These are phyloP conservation scores for Allobates femoralis DNA, from an alignment of 2,797 vertebrate genomes.

Conservation along the genomic window DNA sequence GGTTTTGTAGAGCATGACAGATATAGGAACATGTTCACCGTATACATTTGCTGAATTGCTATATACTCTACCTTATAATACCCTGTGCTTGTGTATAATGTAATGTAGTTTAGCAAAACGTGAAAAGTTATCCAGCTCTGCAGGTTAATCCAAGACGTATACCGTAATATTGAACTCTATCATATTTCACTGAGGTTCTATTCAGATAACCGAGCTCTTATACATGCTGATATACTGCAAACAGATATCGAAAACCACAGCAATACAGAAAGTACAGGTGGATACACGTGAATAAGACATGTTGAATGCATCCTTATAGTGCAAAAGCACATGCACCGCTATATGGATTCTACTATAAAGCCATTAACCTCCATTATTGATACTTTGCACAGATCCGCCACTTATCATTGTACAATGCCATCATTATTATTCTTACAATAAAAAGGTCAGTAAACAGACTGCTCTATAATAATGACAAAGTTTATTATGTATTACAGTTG, in stretches of 20 bases:
- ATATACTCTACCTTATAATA: background rate
- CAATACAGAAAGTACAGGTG: background rate
- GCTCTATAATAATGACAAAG: background rate
- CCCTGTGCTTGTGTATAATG: background rate
- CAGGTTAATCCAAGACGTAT: background rate
- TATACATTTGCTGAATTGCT: background rate
- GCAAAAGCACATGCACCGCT: background rate
- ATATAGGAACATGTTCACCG: constrained; percentile 1
- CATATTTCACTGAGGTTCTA: too few species aligned
- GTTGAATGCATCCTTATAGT: background rate
- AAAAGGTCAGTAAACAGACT: background rate
- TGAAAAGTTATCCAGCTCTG: background rate
- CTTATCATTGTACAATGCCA: background rate
- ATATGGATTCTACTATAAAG: background rate
- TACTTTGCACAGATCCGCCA: background rate
- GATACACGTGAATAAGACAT: background rate
- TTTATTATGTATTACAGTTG: background rate
- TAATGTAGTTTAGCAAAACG: background rate
- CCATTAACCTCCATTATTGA: background rate
- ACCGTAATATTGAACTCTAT: too few species aligned
- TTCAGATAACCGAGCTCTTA: background rate
- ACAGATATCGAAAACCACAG: background rate
- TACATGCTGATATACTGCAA: background rate
- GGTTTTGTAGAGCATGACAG: constrained; percentile 2
- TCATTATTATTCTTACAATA: background rate